phyloP scores from a whole-genome alignment of 2,797 vertebrate species.

The Naso thynnoides region DNA sequence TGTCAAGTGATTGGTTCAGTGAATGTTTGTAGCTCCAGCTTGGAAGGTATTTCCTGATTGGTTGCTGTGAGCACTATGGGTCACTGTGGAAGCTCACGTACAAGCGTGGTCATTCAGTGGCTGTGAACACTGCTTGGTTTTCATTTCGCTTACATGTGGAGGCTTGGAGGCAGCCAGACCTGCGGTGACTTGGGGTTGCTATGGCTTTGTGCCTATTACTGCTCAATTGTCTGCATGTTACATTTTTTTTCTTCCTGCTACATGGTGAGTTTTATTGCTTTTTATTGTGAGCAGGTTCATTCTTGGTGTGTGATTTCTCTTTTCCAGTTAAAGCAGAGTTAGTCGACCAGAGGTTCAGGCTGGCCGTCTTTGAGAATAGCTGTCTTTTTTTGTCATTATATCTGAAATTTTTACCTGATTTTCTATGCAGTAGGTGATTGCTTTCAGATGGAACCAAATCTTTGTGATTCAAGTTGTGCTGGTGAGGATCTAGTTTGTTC shows the following conservation, averaged over 20 bases:
- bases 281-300: conserved; percentile 12
- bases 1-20: conserved; percentile 70
- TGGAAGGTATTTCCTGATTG: conserved; percentile 82
- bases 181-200: conserved; percentile 55
- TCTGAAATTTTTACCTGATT: neutral
- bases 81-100: conserved; percentile 71
- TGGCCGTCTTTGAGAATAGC: neutral
- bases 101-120: conserved; percentile 79
- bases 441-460: conserved; percentile 51
- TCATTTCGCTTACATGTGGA: conserved; percentile 75
- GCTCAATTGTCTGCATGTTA: conserved; percentile 51
- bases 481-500: conserved; percentile 65
- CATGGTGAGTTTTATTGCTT: conserved; percentile 66
- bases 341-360: neutral
- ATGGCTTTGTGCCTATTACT: conserved; percentile 67
- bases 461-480: conserved; percentile 75
- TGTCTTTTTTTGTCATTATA: neutral
- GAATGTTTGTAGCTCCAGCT: conserved; percentile 75
- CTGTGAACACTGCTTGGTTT: conserved; percentile 78
- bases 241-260: conserved; percentile 56
- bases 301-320: neutral
- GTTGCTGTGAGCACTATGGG: conserved; percentile 71
- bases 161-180: conserved; percentile 56
- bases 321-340: neutral
- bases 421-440: conserved; percentile 57